Evolutionary conservation across 2,888 invertebrate genomes (phyloP).

Genomic region (Heteromyza rotundicornis): DNA sequence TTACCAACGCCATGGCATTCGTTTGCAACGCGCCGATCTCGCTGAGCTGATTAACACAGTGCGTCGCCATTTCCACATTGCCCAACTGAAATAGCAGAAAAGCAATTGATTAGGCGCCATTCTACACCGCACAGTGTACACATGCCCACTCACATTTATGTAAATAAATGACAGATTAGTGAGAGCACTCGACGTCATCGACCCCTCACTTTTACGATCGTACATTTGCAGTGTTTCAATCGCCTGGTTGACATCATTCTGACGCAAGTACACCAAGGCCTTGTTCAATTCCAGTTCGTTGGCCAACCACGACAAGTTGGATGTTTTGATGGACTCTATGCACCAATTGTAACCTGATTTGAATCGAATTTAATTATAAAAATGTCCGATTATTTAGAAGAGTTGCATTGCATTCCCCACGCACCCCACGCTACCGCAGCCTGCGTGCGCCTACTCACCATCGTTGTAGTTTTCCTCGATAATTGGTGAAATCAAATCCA

Average conservation of each 20-base stretch:
- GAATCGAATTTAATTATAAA: background rate
- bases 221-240: conserved; percentile 85
- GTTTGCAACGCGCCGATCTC: conserved; percentile 71
- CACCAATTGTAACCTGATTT: conserved; percentile 78
- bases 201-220: conserved; percentile 79
- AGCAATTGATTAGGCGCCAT: background rate
- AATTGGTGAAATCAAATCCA: conserved; percentile 86
- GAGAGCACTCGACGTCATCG: conserved; percentile 83
- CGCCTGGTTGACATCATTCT: conserved; percentile 79
- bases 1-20: conserved; percentile 83
- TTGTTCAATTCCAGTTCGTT: conserved; percentile 91
- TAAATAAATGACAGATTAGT: conserved; percentile 85
- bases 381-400: background rate
- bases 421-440: too few relatives aligned
- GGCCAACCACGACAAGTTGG: conserved; percentile 81
- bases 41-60: conserved; percentile 75
- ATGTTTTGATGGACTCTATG: conserved; percentile 89
- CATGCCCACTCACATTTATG: conserved; percentile 50
- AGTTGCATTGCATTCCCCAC: too few relatives aligned
- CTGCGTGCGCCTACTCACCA: conserved; percentile 66
- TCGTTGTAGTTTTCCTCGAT: conserved; percentile 75
- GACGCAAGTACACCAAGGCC: conserved; percentile 82
- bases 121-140: background rate
- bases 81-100: conserved; percentile 69
- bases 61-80: conserved; percentile 77